Percentiles rank a stretch among this genome's conserved stretches.
Conservation (phyloP, 2,113 vertebrate species). For the Sylvia atricapilla region DNA sequence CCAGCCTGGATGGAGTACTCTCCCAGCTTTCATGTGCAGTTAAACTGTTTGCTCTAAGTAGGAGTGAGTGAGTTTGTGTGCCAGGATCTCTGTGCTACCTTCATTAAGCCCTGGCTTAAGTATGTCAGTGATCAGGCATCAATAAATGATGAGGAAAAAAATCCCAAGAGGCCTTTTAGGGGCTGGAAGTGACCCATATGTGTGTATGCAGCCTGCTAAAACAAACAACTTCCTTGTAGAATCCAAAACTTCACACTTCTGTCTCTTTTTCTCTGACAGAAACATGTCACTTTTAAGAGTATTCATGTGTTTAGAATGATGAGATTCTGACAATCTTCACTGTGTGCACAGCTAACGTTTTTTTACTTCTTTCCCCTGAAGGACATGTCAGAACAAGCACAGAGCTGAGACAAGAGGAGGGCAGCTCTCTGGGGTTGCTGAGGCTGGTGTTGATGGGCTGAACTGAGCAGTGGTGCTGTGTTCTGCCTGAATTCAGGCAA, state of each 20-base stretch:
- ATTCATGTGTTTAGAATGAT: background rate
- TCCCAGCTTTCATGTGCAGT: rapidly evolving
- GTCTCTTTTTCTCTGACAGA: background rate
- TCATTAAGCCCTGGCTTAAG: background rate
- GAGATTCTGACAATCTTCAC: background rate
- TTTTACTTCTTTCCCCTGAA: background rate
- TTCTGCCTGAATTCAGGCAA: background rate
- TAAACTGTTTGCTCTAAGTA: background rate
- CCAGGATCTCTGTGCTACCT: background rate
- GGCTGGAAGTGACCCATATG: rapidly evolving
- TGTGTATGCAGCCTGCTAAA: too few species aligned
- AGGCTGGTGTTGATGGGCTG: background rate
- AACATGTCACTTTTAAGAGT: background rate
- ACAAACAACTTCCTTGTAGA: background rate
- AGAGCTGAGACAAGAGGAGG: background rate
- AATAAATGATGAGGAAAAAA: background rate
- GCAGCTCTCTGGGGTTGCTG: background rate
- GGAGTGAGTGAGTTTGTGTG: background rate
- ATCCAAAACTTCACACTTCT: background rate
- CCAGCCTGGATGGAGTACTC: background rate
- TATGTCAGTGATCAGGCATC: background rate
- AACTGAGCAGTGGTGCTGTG: background rate
- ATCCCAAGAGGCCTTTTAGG: background rate
- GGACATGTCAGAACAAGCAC: background rate
- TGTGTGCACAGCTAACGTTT: background rate